Conservation (phyloP, 2,888 invertebrate genomes). For the Netelia fuscicornis region DNA sequence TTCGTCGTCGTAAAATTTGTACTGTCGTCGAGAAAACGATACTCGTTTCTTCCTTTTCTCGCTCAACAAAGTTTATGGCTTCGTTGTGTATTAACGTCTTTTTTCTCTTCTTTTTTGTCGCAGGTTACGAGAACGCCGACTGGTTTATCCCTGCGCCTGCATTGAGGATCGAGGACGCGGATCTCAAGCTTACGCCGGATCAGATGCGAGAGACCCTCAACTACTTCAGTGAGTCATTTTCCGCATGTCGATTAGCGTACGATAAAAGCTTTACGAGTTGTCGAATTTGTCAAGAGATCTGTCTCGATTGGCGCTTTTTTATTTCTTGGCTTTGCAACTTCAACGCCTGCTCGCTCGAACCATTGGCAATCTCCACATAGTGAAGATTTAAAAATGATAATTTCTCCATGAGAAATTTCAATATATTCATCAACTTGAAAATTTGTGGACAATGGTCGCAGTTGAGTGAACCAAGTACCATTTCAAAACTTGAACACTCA, state of each 20-base stretch:
- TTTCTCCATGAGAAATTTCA: too few relatives aligned
- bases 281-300: neutral
- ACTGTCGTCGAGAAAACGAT: neutral
- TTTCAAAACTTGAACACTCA: too few relatives aligned
- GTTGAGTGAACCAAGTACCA: too few relatives aligned
- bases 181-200: slow-evolving; percentile 94
- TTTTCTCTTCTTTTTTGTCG: slow-evolving; percentile 65
- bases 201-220: slow-evolving; percentile 98
- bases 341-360: too few relatives aligned
- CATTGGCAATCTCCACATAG: too few relatives aligned
- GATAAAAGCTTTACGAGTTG: neutral
- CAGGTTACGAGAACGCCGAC: slow-evolving; percentile 96
- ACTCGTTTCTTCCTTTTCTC: neutral
- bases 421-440: too few relatives aligned
- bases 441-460: too few relatives aligned
- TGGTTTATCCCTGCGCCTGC: slow-evolving; percentile 97
- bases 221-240: slow-evolving; percentile 95
- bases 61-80: neutral
- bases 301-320: slow-evolving; percentile 7
- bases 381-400: too few relatives aligned
- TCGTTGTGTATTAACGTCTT: neutral
- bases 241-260: neutral
- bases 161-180: slow-evolving; percentile 89
- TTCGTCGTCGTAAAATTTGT: neutral
- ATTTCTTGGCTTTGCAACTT: slow-evolving; percentile 3